Base-by-base conservation (phyloP, 1,140 invertebrate genomes). In the Zaprionus vittiger region DNA sequence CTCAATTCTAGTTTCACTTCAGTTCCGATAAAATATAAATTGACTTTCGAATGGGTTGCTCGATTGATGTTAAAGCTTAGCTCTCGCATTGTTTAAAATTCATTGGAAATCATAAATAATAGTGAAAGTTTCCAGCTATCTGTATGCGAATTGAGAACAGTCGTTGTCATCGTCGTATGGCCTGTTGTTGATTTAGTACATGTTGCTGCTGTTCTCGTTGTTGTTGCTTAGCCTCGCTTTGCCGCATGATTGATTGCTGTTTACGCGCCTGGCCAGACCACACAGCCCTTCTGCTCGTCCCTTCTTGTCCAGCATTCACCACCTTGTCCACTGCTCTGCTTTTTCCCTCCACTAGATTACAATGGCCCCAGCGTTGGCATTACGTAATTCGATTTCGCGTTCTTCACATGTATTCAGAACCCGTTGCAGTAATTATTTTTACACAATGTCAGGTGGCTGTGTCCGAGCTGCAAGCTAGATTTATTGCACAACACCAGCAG, bases 221-320 rank as follows among this genome's bases (percentile, higher is more conserved):
- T 55, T 71, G 41, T 59, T 47, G 31, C 49, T 68, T 74, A 57
- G 60, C 47, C 15, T 52, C 62, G 57, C 60, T 67, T 24, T 44
- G 22, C 54, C 55, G 7, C 67, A 80, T 82, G 83, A 86, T 86
- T 86, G 83, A 86, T 86, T 86, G 83, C 55, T 86, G 83, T 86
- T 82, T 86, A 86, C 80, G 77, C 73, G 61, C 37, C 72, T 64
- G 63, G 49, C 41, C 66, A 44, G 15, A 61, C 65, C 11, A 47
- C 12, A 11, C 5, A 31, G 7, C n/a, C n/a, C 14, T 34, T 22
- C 37, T n/a, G 5, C 2, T 14, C 57, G 4, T 31, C 5, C 17
- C 11, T 22, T 14, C 17, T 5, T 2, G 5, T 2, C 5, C 17
- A 15, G 20, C 41, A 24, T 31, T 47, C 59, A 15, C 20, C 37